These are phyloP conservation scores for Henricia sp. DNA, from an alignment of 53 echinoderm and acorn worm species.

Conservation along the genomic window DNA sequence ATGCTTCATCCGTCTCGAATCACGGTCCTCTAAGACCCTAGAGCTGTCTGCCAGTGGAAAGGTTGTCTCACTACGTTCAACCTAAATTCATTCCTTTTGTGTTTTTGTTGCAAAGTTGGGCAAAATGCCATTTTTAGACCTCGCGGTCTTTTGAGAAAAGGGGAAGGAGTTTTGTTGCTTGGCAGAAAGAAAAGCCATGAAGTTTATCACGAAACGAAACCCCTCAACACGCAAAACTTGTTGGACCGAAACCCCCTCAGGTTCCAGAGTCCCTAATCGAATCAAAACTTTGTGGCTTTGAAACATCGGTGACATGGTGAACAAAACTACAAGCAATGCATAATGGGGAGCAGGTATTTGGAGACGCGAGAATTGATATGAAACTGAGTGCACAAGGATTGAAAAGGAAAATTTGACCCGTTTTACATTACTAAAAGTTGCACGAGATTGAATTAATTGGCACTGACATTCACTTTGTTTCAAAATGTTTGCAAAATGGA, in stretches of 20 bases:
- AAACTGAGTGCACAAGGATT: neutral
- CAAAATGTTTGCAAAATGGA: too few relatives aligned
- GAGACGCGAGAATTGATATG: neutral
- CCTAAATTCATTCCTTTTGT: neutral
- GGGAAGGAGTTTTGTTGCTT: neutral
- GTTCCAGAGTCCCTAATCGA: constrained; percentile 39
- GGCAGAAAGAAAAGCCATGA: neutral
- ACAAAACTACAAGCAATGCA: neutral
- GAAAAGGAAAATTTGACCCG: constrained; percentile 21
- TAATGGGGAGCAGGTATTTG: constrained; percentile 37
- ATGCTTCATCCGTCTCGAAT: constrained; percentile 53
- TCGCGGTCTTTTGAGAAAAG: constrained; percentile 8
- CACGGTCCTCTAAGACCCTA: constrained; percentile 17
- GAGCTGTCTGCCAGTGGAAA: constrained; percentile 46
- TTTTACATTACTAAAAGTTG: constrained; percentile 17
- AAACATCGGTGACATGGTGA: neutral
- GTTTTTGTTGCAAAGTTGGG: neutral
- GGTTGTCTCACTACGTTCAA: constrained; percentile 51
- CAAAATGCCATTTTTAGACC: constrained; percentile 14
- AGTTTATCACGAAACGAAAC: constrained; percentile 29
- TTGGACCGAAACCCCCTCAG: constrained; percentile 12
- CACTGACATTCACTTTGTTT: too few relatives aligned
- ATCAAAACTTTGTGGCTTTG: neutral
- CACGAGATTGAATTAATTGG: too few relatives aligned
- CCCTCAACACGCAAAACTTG: constrained; percentile 25